Percentiles rank a stretch among this genome's conserved stretches.
Evolutionary conservation across 2,888 invertebrate species (phyloP).

Genomic region (Drosophila kambysellisi): DNA sequence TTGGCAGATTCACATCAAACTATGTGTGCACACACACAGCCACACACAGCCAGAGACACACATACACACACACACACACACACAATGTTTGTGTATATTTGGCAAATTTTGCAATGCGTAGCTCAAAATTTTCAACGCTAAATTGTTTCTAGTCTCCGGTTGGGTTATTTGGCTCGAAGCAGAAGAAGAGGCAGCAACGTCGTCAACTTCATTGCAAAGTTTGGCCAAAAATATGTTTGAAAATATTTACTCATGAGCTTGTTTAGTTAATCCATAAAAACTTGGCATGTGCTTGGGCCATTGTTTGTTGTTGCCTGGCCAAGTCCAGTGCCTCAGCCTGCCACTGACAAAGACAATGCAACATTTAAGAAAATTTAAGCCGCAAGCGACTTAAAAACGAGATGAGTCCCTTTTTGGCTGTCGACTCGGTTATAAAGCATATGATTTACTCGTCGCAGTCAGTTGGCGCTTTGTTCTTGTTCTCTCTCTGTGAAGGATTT

Average conservation of each 20-base stretch:
- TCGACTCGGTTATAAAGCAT: constrained; percentile 49
- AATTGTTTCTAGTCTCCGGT: constrained; percentile 67
- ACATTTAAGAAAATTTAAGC: constrained; percentile 80
- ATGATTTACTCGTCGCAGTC: constrained; percentile 69
- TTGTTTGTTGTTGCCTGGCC: constrained; percentile 8
- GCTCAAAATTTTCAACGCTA: constrained; percentile 72
- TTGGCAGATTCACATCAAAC: constrained; percentile 61
- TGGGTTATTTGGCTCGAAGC: constrained; percentile 3
- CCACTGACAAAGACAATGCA: constrained; percentile 65
- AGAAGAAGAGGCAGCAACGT: constrained; percentile 16
- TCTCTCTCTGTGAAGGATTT: constrained; percentile 55
- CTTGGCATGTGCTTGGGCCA: constrained; percentile 61
- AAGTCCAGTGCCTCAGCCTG: constrained; percentile 9
- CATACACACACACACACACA: background rate
- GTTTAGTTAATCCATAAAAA: constrained; percentile 82
- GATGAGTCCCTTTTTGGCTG: constrained; percentile 54
- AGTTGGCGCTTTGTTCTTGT: constrained; percentile 34
- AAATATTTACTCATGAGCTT: constrained; percentile 80
- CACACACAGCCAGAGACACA: background rate
- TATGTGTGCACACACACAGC: constrained; percentile 10
- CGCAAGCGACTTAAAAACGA: constrained; percentile 77
- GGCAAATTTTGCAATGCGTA: constrained; percentile 71
- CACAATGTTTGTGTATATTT: constrained; percentile 20
- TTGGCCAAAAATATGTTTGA: constrained; percentile 73
- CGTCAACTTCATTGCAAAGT: constrained; percentile 68